Evolutionary conservation across 2,888 invertebrate species (phyloP).

Genomic region (Patella pellucida): DNA sequence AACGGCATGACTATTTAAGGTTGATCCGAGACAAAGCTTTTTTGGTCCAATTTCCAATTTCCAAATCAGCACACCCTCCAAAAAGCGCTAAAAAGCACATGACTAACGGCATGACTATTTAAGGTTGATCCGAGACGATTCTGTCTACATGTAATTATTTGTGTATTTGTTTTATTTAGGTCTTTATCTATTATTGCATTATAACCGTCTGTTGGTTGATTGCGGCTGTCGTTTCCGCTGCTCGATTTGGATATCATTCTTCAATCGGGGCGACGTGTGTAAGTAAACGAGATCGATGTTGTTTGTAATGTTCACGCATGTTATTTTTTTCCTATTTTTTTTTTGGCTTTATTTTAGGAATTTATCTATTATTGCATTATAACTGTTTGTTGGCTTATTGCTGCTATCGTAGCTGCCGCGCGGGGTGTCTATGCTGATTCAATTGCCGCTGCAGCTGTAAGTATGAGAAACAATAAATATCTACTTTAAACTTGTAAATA

Average conservation of each 20-base stretch:
- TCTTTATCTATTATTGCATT: constrained; percentile 40
- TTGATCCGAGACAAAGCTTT: too few relatives aligned
- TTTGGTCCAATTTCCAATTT: too few relatives aligned
- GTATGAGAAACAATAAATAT: constrained; percentile 24
- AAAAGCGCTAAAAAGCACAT: background rate
- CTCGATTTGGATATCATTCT: constrained; percentile 27
- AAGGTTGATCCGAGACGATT: too few relatives aligned
- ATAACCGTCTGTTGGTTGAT: constrained; percentile 41
- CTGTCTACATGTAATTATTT: background rate
- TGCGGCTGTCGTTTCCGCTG: constrained; percentile 39
- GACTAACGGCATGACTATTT: too few relatives aligned
- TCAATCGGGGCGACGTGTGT: constrained; percentile 43
- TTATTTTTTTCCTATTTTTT: too few relatives aligned
- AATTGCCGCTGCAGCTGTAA: constrained; percentile 44
- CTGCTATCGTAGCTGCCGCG: constrained; percentile 40
- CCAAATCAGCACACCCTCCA: too few relatives aligned
- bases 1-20: too few relatives aligned
- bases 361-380: constrained; percentile 42
- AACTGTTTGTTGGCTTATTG: constrained; percentile 38
- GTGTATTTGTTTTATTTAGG: constrained; percentile 34
- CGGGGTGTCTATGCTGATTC: constrained; percentile 27
- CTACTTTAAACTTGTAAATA: too few relatives aligned
- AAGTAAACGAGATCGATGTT: constrained; percentile 28
- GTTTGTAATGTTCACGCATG: too few relatives aligned
- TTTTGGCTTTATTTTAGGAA: constrained; percentile 33